Percentiles rank a stretch among this genome's conserved stretches.
phyloP scores from a whole-genome alignment of 2,113 vertebrate genomes.

The Eretmochelys imbricata region DNA sequence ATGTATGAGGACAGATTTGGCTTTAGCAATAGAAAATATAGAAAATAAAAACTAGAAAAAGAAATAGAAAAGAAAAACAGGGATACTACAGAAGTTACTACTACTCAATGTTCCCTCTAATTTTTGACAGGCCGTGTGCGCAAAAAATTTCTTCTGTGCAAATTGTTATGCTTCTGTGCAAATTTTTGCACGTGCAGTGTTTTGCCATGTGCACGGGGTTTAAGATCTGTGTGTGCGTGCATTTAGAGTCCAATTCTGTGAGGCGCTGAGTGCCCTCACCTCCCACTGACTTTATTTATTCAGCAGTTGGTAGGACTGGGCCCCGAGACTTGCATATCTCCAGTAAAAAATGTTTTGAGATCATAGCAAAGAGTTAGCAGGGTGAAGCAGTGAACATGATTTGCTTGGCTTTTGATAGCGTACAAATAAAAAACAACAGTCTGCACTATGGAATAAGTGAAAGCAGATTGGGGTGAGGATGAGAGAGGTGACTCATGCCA shows the following conservation, averaged over 20 bases:
- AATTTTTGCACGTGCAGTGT: no score
- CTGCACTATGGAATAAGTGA: not conserved
- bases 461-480: not conserved
- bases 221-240: no score
- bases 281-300: not conserved
- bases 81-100: not conserved
- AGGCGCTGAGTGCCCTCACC: fast-evolving
- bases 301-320: not conserved
- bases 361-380: not conserved
- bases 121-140: no score
- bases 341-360: not conserved
- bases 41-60: no score
- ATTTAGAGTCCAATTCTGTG: not conserved
- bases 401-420: not conserved
- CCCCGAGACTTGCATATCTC: not conserved
- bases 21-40: conserved; percentile 8
- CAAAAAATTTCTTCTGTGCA: no score
- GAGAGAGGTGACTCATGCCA: not conserved
- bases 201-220: no score
- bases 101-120: not conserved
- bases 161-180: no score
- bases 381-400: not conserved
- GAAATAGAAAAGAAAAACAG: not conserved
- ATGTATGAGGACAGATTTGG: not conserved
- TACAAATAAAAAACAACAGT: not conserved